Evolutionary conservation across 2,113 vertebrate genomes (phyloP).

Genomic region (Aldabrachelys gigantea): DNA sequence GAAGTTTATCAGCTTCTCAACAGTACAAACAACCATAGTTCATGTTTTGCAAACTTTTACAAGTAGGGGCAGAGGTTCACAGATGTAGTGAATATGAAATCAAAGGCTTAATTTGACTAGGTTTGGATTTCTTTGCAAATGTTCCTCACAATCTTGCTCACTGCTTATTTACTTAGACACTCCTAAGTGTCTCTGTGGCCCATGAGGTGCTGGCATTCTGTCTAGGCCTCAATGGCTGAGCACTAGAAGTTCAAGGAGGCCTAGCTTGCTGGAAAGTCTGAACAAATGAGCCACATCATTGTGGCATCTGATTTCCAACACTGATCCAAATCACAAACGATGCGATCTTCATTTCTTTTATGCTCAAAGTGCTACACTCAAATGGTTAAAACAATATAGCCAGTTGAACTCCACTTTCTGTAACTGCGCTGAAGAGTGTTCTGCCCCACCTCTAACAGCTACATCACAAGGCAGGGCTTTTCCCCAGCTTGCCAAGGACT

Average conservation of each 20-base stretch:
- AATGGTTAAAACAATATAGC: not conserved
- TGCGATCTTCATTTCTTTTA: not conserved
- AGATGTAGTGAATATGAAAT: not conserved
- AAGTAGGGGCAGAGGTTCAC: not conserved
- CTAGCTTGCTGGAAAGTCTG: not conserved
- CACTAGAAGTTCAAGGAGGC: not conserved
- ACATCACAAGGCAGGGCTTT: no score
- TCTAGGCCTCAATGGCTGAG: not conserved
- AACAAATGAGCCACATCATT: not conserved
- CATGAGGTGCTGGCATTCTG: not conserved
- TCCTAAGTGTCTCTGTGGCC: not conserved
- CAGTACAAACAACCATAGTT: not conserved
- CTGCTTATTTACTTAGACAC: not conserved
- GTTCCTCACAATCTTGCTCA: not conserved
- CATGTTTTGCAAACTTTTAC: not conserved
- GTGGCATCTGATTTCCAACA: fast-evolving
- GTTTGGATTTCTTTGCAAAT: not conserved
- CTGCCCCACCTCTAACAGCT: not conserved
- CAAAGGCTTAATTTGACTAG: constrained; percentile 1
- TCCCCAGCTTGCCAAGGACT: no score
- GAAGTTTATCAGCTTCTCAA: not conserved
- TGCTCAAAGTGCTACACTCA: not conserved
- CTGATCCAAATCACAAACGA: fast-evolving
- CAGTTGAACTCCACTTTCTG: not conserved
- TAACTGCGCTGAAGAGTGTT: not conserved